A percentile compares a stretch with the other conserved stretches of the same genome.
phyloP scores from a whole-genome alignment of 2,888 invertebrate genomes.

The Caenorhabditis sulstoni region DNA sequence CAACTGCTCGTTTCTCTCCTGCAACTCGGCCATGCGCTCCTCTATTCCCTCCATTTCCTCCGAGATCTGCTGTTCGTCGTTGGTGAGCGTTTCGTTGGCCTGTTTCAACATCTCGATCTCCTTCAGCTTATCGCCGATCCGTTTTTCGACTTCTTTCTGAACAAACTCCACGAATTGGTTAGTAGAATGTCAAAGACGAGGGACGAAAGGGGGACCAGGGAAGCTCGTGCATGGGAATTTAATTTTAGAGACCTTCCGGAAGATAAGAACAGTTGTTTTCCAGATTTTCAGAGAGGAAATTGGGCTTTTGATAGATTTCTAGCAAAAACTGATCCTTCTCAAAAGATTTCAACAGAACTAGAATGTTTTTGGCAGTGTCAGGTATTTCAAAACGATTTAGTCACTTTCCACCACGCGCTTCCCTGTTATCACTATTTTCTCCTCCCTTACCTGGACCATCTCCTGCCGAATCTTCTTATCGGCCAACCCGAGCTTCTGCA shows the following conservation, averaged over 20 bases:
- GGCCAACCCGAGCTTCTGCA: conserved; percentile 82
- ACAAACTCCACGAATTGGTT: conserved; percentile 4
- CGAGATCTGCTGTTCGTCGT: conserved; percentile 34
- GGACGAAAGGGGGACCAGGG: no score
- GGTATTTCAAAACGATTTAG: no score
- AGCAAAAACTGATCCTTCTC: no score
- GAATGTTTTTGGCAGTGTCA: no score
- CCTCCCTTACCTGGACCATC: conserved; percentile 81
- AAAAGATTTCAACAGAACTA: no score
- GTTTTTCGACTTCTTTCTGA: conserved; percentile 35
- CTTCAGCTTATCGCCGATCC: conserved; percentile 8
- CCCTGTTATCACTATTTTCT: conserved; percentile 85
- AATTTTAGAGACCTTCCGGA: no score
- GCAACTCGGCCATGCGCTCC: conserved; percentile 89
- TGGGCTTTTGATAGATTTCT: no score
- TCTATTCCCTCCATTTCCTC: conserved; percentile 18
- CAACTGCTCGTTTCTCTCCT: conserved; percentile 95
- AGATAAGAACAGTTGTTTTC: no score
- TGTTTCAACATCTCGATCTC: conserved; percentile 37
- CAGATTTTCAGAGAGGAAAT: no score
- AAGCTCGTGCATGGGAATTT: no score
- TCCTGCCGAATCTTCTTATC: conserved; percentile 56
- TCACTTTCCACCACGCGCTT: no score
- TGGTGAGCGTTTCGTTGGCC: conserved; percentile 10
- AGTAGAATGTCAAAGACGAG: no score